Base-by-base conservation (phyloP, 2,888 invertebrate species). In the Saturnia japonica region DNA sequence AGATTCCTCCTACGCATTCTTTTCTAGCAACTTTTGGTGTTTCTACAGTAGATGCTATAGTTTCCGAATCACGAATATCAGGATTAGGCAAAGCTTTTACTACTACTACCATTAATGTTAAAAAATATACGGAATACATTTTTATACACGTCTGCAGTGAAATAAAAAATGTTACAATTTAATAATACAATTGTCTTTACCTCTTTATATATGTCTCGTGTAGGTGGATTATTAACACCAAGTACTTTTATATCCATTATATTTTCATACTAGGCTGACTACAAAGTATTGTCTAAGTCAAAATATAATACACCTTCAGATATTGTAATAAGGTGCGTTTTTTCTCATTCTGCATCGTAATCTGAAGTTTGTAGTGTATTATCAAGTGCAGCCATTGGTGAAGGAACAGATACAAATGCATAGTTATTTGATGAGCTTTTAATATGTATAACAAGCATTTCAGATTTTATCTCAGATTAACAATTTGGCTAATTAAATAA, bases 241-340 rank as follows among this genome's bases (percentile, higher is more conserved):
- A 84, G 87, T 85, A 85, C 84, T 82, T 85, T 84, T 83, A 84
- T 84, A 84, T 84, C 89, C 86, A 93, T 93, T 91, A 93, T 89
- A 87, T 93, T 93, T 93, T 94, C 92, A 93, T 93, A 93, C 88
- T 88, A 93, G 86, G 87, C 86, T 93, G 93, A 84, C 85, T 87
- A 88, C 90, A 88, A 89, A 90, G 42, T 51, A 7, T 34, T 34
- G 3, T 64, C 6, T 42, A 51, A 42, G 71, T 68, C 43, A 40
- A 40, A 19, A 11, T 64, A 40, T 64, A 64, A 40, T 64, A n/a
- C 40, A n/a, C 64, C 68, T 71, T 71, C 25, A 28, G 40, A 19
- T 22, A 42, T 51, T 51, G 19, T 25, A 42, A 25, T 77, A 86
- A 72, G 76, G 82, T 76, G 69, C 67, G 67, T 73, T 82, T 83